Conservation (phyloP, 2,113 vertebrate genomes). For the Echinops telfairi region DNA sequence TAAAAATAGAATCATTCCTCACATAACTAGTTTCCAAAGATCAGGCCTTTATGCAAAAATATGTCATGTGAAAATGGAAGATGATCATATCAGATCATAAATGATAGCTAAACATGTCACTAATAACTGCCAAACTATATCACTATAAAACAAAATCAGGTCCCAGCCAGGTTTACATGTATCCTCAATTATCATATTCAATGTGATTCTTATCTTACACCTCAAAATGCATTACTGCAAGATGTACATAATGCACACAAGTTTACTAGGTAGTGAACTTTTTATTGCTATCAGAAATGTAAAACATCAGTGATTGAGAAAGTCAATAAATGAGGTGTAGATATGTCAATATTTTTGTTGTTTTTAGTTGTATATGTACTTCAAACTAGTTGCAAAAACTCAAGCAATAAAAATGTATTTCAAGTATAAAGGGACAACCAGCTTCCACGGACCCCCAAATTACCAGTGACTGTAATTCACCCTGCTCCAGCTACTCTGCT, state of each 20-base stretch:
- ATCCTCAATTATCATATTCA: too few relatives aligned
- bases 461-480: neutral
- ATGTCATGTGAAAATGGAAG: neutral
- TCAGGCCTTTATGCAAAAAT: neutral
- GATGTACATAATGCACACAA: too few relatives aligned
- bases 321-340: too few relatives aligned
- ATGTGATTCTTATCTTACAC: too few relatives aligned
- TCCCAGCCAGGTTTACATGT: too few relatives aligned
- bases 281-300: too few relatives aligned
- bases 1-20: neutral
- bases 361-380: neutral
- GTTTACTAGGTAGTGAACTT: too few relatives aligned
- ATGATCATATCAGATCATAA: neutral
- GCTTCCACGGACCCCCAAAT: neutral
- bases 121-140: neutral
- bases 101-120: neutral
- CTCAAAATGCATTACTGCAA: too few relatives aligned
- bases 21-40: neutral
- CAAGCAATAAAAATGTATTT: neutral
- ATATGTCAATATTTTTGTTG: neutral
- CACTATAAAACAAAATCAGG: neutral
- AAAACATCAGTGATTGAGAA: too few relatives aligned
- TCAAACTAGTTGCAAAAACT: neutral
- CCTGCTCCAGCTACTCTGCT: fast-evolving
- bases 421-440: neutral